These are phyloP conservation scores for Lampris incognitus DNA, from an alignment of 2,113 vertebrate genomes.

Conservation along the genomic window DNA sequence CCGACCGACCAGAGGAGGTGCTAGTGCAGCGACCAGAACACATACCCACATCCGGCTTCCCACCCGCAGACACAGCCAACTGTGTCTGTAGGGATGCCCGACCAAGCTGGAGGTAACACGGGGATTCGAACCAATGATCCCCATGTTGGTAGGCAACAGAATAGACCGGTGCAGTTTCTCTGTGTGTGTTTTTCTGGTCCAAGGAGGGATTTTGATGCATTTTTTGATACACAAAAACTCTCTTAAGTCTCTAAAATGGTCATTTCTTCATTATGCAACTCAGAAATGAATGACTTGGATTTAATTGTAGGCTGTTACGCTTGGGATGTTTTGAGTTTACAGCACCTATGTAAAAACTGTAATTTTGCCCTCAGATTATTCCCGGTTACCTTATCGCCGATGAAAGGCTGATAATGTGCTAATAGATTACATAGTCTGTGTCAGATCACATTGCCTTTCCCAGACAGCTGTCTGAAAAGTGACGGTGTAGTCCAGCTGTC, in stretches of 20 bases:
- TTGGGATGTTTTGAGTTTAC: constrained; percentile 3
- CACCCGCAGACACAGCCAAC: no score
- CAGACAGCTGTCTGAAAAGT: constrained; percentile 33
- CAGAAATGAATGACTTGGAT: not conserved
- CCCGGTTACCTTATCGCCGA: not conserved
- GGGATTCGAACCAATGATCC: no score
- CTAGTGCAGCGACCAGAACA: no score
- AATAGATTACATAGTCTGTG: constrained; percentile 7
- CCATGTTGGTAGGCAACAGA: no score
- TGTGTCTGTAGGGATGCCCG: no score
- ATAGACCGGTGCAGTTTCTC: no score
- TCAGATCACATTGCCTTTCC: constrained; percentile 34
- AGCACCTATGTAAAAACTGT: not conserved
- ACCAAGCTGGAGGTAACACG: no score
- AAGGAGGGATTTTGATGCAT: no score
- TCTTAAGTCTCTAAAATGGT: not conserved
- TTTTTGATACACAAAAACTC: no score
- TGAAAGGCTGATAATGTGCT: constrained; percentile 7
- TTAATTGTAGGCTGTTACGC: not conserved
- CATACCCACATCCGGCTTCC: no score
- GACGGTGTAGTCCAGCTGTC: constrained; percentile 60
- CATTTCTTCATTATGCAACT: not conserved
- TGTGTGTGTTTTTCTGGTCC: no score
- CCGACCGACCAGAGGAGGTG: no score
- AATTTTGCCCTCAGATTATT: not conserved